These are phyloP conservation scores for Drosophila nr. medialis DNA, from an alignment of 2,888 invertebrate genomes.

Conservation along the genomic window DNA sequence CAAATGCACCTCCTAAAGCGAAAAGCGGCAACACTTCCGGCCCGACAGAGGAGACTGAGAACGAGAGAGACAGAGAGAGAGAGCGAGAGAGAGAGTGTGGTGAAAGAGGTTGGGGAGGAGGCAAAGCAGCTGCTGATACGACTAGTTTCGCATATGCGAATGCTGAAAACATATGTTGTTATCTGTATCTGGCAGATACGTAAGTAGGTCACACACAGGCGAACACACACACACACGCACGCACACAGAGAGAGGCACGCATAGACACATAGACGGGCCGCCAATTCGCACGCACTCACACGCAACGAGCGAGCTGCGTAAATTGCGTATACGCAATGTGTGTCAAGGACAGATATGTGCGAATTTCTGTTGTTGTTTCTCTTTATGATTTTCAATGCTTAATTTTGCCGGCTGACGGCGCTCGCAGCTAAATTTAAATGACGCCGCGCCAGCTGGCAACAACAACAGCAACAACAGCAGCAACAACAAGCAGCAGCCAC, in stretches of 20 bases:
- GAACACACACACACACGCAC: slow-evolving; percentile 22
- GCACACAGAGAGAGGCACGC: slow-evolving; percentile 11
- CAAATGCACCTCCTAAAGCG: background rate
- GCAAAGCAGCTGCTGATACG: slow-evolving; percentile 49
- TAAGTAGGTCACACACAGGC: slow-evolving; percentile 72
- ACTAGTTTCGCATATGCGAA: slow-evolving; percentile 33
- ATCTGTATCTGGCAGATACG: slow-evolving; percentile 70
- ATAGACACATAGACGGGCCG: slow-evolving; percentile 2
- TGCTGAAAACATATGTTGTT: slow-evolving; percentile 65
- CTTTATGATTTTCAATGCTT: slow-evolving; percentile 62
- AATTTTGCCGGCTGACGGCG: slow-evolving; percentile 50
- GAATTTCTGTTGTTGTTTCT: slow-evolving; percentile 68
- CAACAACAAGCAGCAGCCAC: slow-evolving; percentile 29
- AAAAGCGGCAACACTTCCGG: slow-evolving; percentile 38
- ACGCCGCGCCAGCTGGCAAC: slow-evolving; percentile 51
- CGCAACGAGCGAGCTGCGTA: slow-evolving; percentile 66
- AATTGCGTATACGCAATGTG: slow-evolving; percentile 80
- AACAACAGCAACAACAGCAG: too few species aligned
- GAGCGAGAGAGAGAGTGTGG: too few species aligned
- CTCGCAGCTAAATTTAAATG: slow-evolving; percentile 68
- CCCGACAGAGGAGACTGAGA: slow-evolving; percentile 19
- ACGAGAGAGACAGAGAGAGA: background rate
- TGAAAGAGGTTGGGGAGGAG: background rate
- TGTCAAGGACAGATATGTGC: slow-evolving; percentile 84
- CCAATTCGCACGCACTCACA: slow-evolving; percentile 62